These are phyloP conservation scores for Spodoptera picta DNA, from an alignment of 2,888 invertebrate genomes.

Conservation along the genomic window DNA sequence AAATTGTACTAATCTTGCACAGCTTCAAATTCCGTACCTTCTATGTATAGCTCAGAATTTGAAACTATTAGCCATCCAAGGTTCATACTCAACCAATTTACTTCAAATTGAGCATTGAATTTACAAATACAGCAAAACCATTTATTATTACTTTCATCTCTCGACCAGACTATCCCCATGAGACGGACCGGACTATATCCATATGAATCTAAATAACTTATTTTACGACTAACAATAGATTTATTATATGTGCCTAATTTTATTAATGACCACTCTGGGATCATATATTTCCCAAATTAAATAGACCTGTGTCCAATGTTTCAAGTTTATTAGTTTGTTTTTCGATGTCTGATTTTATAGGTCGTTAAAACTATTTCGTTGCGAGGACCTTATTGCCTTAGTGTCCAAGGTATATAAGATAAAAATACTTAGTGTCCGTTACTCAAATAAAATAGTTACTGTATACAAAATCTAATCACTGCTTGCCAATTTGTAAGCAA, in stretches of 20 bases:
- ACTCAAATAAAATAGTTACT: too few species aligned
- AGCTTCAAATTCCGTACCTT: too few species aligned
- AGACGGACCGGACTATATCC: too few species aligned
- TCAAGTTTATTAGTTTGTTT: constrained; percentile 17
- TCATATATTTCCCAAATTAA: constrained; percentile 14
- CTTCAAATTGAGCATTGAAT: not conserved
- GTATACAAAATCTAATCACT: too few species aligned
- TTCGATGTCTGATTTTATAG: constrained; percentile 10
- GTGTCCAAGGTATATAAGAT: too few species aligned
- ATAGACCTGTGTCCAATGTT: constrained; percentile 6
- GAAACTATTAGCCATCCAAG: too few species aligned
- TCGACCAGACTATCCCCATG: constrained; percentile 18
- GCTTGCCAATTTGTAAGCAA: too few species aligned
- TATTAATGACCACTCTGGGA: constrained; percentile 47
- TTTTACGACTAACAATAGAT: constrained; percentile 41
- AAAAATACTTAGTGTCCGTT: too few species aligned
- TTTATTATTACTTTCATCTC: constrained; percentile 21
- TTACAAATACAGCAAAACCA: constrained; percentile 4
- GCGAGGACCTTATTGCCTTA: too few species aligned
- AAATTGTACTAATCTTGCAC: too few species aligned
- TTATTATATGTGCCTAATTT: constrained; percentile 45
- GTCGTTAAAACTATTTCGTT: not conserved
- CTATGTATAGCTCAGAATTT: too few species aligned
- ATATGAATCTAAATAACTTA: constrained; percentile 38
- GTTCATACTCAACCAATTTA: too few species aligned